These are phyloP conservation scores for silkworm (Bombyx mori) DNA, from an alignment of 1,140 invertebrate species.

Conservation along the genomic window ASM3026992v2 NC_085120.1:11484001-11484500, in stretches of 20 bases:
- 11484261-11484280: background rate
- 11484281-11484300: background rate
- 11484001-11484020: no score
- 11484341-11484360: background rate
- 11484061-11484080: no score
- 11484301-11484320: constrained; percentile 5
- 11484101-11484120: no score
- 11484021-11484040: no score
- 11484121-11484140: no score
- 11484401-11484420: constrained; percentile 9
- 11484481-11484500: background rate
- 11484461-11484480: no score
- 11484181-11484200: no score
- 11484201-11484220: background rate
- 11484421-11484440: constrained; percentile 1
- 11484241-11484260: background rate
- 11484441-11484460: background rate
- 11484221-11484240: background rate
- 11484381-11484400: constrained; percentile 3
- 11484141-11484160: no score
- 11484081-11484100: no score
- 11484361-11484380: background rate
- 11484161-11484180: no score
- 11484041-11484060: no score
- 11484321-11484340: constrained; percentile 6